Percentiles rank a stretch among this genome's conserved stretches.
phyloP scores from a whole-genome alignment of 2,888 invertebrate species.

The Cataglyphis rosenhaueri region DNA sequence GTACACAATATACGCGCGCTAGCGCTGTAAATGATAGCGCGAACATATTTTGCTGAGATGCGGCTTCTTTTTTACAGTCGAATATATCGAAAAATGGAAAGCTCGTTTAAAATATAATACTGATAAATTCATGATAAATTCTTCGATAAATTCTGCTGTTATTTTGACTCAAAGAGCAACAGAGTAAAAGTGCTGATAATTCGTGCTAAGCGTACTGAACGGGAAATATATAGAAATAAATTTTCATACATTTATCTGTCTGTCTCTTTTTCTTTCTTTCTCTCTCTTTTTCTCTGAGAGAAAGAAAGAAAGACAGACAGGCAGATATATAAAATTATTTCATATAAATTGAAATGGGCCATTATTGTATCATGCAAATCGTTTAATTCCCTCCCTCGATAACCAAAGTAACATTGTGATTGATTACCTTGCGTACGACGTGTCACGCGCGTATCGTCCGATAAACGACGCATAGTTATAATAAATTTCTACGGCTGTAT shows the following conservation, averaged over 20 bases:
- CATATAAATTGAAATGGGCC: constrained; percentile 2
- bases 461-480: constrained; percentile 45
- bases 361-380: constrained; percentile 26
- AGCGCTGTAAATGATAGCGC: constrained; percentile 66
- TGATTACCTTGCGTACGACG: constrained; percentile 12
- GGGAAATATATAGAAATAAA: background rate
- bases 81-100: constrained; percentile 53
- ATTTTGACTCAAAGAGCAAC: background rate
- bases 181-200: background rate
- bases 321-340: background rate
- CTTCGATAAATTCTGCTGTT: constrained; percentile 54
- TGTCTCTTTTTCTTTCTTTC: too few species aligned
- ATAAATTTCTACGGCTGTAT: constrained; percentile 47
- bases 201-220: background rate
- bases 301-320: background rate
- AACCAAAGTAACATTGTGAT: constrained; percentile 40
- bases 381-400: constrained; percentile 9
- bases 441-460: constrained; percentile 40
- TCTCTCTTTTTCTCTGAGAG: too few species aligned
- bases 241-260: too few species aligned
- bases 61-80: constrained; percentile 53
- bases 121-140: constrained; percentile 52
- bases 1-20: constrained; percentile 28
- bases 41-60: constrained; percentile 65
- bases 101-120: constrained; percentile 32